Evolutionary conservation across 2,797 vertebrate genomes (phyloP).

Genomic region (Adrianichthys oophorus): DNA sequence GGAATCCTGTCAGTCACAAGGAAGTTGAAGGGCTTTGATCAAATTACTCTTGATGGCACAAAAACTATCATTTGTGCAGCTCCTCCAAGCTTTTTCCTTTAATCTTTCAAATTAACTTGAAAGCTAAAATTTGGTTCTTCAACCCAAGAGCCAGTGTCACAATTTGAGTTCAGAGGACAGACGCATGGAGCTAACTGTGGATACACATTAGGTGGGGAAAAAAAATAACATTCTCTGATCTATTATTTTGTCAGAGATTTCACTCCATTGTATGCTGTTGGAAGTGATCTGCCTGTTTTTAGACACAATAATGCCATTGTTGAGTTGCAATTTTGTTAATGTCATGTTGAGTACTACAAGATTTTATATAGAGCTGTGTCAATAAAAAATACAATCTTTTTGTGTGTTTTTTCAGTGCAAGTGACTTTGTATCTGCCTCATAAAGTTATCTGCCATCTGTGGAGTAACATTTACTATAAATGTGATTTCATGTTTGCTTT

Average conservation of each 20-base stretch:
- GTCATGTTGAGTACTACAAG: too few species aligned
- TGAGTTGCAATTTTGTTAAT: too few species aligned
- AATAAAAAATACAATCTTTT: conserved; percentile 2
- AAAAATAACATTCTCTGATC: not conserved
- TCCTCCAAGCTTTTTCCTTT: not conserved
- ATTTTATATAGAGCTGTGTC: conserved; percentile 9
- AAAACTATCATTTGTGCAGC: too few species aligned
- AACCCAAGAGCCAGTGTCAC: not conserved
- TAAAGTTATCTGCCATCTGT: conserved; percentile 22
- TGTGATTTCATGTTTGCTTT: conserved; percentile 43
- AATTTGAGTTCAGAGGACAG: not conserved
- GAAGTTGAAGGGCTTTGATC: not conserved
- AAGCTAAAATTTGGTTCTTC: conserved; percentile 4
- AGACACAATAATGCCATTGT: conserved; percentile 10
- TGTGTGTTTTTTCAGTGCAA: conserved; percentile 16
- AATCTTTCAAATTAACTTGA: conserved; percentile 3
- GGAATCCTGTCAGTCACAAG: not conserved
- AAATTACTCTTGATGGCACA: too few species aligned
- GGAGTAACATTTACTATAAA: conserved; percentile 27
- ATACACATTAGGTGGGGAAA: not conserved
- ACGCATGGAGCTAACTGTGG: not conserved
- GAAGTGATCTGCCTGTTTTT: conserved; percentile 9
- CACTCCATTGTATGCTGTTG: not conserved
- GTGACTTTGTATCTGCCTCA: conserved; percentile 31
- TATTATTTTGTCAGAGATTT: conserved; percentile 1